Conservation (phyloP, 2,888 invertebrate species). For the Hypomecis atomaria region DNA sequence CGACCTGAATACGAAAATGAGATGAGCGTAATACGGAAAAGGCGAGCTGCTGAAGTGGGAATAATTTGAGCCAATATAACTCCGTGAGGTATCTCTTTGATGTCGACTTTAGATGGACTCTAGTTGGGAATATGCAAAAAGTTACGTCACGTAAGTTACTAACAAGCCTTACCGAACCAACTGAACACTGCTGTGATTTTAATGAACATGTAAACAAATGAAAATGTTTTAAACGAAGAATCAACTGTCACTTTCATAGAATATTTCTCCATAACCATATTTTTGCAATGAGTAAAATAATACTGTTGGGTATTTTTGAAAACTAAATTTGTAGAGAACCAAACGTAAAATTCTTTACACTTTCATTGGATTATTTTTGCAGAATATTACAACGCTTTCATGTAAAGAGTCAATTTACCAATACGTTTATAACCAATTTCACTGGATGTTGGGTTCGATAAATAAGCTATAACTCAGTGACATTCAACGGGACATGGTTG, state of each 20-base stretch:
- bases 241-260: constrained; percentile 33
- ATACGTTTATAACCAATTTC: constrained; percentile 9
- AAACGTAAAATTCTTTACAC: neutral
- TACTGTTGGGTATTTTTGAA: too few relatives aligned
- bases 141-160: constrained; percentile 52
- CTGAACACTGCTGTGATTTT: constrained; percentile 54
- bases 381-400: constrained; percentile 14
- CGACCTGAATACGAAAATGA: constrained; percentile 41
- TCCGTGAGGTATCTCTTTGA: constrained; percentile 55
- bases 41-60: constrained; percentile 49
- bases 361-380: constrained; percentile 1
- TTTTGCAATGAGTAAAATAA: too few relatives aligned
- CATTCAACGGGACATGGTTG: constrained; percentile 42
- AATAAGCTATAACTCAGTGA: constrained; percentile 45
- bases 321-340: too few relatives aligned
- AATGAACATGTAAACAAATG: constrained; percentile 62
- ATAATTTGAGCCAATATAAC: constrained; percentile 57
- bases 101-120: constrained; percentile 53
- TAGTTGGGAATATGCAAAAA: constrained; percentile 57
- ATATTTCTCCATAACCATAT: constrained; percentile 21
- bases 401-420: constrained; percentile 16
- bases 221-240: constrained; percentile 43
- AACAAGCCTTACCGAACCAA: constrained; percentile 55
- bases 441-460: too few relatives aligned
- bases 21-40: constrained; percentile 46